Evolutionary conservation across 2,797 vertebrate genomes (phyloP).

Genomic region (Hybognathus amarus): DNA sequence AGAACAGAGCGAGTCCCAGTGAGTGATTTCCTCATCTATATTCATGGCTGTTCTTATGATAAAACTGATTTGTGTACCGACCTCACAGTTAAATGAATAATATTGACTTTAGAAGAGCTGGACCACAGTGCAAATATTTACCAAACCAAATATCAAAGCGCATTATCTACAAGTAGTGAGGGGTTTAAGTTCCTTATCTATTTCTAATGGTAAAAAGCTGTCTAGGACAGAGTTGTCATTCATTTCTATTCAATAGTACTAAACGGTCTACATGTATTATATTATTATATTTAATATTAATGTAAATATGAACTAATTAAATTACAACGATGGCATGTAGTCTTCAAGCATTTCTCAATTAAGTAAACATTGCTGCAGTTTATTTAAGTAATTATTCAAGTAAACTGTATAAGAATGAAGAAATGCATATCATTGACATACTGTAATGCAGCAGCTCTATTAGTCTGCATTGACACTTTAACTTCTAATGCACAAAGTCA

Average conservation of each 20-base stretch:
- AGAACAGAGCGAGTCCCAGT: background rate
- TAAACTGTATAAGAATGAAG: background rate
- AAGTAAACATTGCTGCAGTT: no score
- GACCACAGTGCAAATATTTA: slow-evolving; percentile 52
- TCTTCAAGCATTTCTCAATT: no score
- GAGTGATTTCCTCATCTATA: slow-evolving; percentile 52
- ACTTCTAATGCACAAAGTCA: background rate
- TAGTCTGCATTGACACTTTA: background rate
- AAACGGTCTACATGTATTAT: background rate
- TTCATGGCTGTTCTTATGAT: slow-evolving; percentile 53
- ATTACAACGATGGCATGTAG: background rate
- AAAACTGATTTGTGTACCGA: slow-evolving; percentile 42
- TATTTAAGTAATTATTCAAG: background rate
- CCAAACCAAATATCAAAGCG: slow-evolving; percentile 31
- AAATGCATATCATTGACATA: background rate
- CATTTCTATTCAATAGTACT: background rate
- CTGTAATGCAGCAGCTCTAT: background rate
- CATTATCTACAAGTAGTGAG: background rate
- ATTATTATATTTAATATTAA: background rate
- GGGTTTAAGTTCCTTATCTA: slow-evolving; percentile 1
- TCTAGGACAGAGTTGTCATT: background rate
- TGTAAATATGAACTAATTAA: background rate
- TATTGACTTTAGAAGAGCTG: slow-evolving; percentile 50
- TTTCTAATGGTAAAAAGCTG: slow-evolving; percentile 8
- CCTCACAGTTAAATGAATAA: slow-evolving; percentile 48